phyloP scores from a whole-genome alignment of 2,113 vertebrate species.

The Anser brachyrhynchus region DNA sequence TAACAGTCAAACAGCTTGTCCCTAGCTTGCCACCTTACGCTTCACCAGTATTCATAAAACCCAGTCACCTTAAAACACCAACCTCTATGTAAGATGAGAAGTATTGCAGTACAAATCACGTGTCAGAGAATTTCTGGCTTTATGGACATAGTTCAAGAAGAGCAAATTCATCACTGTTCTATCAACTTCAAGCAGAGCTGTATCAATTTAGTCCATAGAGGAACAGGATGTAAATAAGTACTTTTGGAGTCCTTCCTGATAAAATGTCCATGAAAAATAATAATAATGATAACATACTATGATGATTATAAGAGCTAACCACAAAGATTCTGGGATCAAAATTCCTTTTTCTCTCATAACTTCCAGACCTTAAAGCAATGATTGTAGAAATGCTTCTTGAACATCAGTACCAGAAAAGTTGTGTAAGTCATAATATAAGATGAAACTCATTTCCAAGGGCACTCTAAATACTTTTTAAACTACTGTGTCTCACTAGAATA shows the following conservation, averaged over 20 bases:
- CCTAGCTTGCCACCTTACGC: neutral
- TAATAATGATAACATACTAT: too few species aligned
- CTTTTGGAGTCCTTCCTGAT: neutral
- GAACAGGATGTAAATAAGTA: neutral
- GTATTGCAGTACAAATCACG: neutral
- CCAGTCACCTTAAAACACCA: neutral
- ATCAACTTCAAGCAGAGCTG: neutral
- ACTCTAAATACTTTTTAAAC: neutral
- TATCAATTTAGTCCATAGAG: neutral
- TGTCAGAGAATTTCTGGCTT: neutral
- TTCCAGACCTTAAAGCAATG: neutral
- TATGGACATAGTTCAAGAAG: neutral
- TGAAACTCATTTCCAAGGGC: neutral
- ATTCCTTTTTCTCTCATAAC: too few species aligned
- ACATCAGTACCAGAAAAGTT: neutral
- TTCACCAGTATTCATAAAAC: neutral
- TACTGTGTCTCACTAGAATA: neutral
- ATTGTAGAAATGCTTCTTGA: neutral
- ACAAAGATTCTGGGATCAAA: too few species aligned
- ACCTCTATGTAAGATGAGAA: neutral
- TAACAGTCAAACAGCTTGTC: neutral
- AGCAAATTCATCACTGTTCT: neutral
- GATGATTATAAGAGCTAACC: too few species aligned
- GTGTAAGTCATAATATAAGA: neutral
- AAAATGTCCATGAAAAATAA: neutral